phyloP scores from a whole-genome alignment of 2,113 vertebrate species.

The Apodemus sylvaticus region DNA sequence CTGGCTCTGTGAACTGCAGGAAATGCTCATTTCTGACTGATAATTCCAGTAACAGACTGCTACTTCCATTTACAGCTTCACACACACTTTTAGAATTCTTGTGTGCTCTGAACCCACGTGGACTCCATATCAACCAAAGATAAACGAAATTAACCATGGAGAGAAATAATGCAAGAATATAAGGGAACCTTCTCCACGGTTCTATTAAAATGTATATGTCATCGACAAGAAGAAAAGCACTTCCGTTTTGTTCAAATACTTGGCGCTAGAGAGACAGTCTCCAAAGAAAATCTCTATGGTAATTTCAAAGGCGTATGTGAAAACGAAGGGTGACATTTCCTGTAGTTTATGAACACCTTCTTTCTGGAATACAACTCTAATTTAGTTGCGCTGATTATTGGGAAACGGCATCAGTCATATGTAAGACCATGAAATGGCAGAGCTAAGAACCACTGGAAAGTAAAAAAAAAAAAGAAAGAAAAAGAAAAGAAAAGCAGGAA shows the following conservation, averaged over 20 bases:
- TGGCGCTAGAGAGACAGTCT: background rate
- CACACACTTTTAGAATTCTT: constrained; percentile 28
- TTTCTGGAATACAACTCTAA: background rate
- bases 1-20: background rate
- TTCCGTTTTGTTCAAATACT: constrained; percentile 24
- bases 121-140: background rate
- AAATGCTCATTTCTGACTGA: background rate
- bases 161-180: background rate
- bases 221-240: background rate
- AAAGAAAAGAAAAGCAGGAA: background rate
- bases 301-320: background rate
- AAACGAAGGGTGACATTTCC: background rate
- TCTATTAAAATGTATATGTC: background rate
- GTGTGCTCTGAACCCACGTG: background rate
- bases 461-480: background rate
- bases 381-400: background rate
- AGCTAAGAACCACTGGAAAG: background rate
- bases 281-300: background rate
- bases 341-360: background rate
- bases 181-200: background rate
- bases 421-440: background rate
- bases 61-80: constrained; percentile 17
- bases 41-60: background rate
- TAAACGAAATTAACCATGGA: constrained; percentile 23
- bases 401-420: background rate